Percentiles rank a stretch among this genome's conserved stretches.
Conservation (phyloP, 2,888 invertebrate species). For the Philhelius pedissequus region DNA sequence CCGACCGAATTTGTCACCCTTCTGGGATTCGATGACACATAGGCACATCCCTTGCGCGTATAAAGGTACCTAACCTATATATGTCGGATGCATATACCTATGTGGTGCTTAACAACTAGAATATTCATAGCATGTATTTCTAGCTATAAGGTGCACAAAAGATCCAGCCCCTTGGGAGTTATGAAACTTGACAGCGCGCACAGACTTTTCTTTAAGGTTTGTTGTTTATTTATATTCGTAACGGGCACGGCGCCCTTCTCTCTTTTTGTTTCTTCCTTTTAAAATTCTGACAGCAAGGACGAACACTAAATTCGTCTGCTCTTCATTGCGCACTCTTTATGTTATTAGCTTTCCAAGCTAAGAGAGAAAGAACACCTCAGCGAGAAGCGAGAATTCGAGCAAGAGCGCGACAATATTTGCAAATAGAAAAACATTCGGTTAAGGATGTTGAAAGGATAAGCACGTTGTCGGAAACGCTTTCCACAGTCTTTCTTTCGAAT, state of each 20-base stretch:
- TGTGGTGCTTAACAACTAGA: slow-evolving; percentile 2
- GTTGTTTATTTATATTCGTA: slow-evolving; percentile 8
- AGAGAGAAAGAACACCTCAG: slow-evolving; percentile 29
- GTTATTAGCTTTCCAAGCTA: slow-evolving; percentile 37
- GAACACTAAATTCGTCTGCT: not conserved
- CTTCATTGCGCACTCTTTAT: slow-evolving; percentile 23
- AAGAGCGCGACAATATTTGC: slow-evolving; percentile 37
- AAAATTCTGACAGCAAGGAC: not conserved
- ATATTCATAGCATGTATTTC: slow-evolving; percentile 13
- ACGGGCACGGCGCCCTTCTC: slow-evolving; percentile 50
- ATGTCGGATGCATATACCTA: not conserved
- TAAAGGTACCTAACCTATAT: not conserved
- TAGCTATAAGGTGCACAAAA: slow-evolving; percentile 44
- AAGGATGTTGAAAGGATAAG: slow-evolving; percentile 77
- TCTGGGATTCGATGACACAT: slow-evolving; percentile 51
- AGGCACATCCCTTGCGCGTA: slow-evolving; percentile 45
- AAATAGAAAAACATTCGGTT: slow-evolving; percentile 71
- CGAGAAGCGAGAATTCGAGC: not conserved
- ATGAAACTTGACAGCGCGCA: slow-evolving; percentile 23
- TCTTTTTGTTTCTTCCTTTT: not conserved
- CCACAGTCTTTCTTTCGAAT: not conserved
- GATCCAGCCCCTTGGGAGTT: slow-evolving; percentile 70
- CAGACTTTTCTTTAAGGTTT: slow-evolving; percentile 13
- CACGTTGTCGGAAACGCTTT: slow-evolving; percentile 65
- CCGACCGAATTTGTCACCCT: slow-evolving; percentile 47